phyloP scores from a whole-genome alignment of 2,888 invertebrate genomes.

The Sarcophaga variegata region DNA sequence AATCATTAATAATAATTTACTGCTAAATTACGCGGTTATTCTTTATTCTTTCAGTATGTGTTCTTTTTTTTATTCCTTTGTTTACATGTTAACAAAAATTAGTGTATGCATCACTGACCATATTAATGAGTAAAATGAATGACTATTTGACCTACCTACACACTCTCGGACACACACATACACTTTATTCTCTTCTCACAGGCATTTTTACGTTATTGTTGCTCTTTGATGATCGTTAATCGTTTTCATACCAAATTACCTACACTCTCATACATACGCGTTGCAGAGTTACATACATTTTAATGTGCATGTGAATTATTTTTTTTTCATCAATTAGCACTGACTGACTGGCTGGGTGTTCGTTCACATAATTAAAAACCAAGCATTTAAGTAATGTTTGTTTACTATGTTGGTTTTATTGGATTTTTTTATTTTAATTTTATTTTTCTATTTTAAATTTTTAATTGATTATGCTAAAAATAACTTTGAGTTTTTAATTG shows the following conservation, averaged over 20 bases:
- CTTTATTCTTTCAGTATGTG: background rate
- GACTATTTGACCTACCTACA: slow-evolving; percentile 57
- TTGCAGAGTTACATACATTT: background rate
- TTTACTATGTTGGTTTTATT: slow-evolving; percentile 8
- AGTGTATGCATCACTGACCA: slow-evolving; percentile 50
- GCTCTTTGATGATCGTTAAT: background rate
- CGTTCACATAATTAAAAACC: slow-evolving; percentile 4
- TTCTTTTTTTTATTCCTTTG: background rate
- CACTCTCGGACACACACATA: background rate
- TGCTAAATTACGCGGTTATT: slow-evolving; percentile 30
- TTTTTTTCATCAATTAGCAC: background rate
- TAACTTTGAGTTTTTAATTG: slow-evolving; percentile 54
- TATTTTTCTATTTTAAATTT: background rate
- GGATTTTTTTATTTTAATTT: background rate
- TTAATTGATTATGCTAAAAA: slow-evolving; percentile 52
- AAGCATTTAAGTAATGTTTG: slow-evolving; percentile 4
- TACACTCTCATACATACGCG: background rate
- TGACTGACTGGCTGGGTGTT: background rate
- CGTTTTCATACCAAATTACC: background rate
- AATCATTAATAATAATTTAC: slow-evolving; percentile 43
- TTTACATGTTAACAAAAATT: slow-evolving; percentile 1
- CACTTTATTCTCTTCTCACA: background rate
- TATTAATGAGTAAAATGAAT: slow-evolving; percentile 43
- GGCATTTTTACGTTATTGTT: no score
- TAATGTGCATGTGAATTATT: slow-evolving; percentile 41